A percentile compares a stretch with the other conserved stretches of the same genome.
phyloP scores from a whole-genome alignment of 2,888 invertebrate genomes.

The Pyrrhia umbra region DNA sequence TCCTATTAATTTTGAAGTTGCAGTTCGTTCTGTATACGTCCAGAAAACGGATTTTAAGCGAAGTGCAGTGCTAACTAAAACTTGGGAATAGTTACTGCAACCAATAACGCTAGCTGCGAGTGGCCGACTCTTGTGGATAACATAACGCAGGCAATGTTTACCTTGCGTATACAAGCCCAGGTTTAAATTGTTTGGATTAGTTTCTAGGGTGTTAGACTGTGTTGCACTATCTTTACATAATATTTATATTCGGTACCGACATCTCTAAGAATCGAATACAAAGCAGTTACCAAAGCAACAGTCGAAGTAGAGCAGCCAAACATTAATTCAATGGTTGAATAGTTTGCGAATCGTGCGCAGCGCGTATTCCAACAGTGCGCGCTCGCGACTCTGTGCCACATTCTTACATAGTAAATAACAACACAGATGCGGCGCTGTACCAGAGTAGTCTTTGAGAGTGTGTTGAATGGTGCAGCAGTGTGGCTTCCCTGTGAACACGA shows the following conservation, averaged over 20 bases:
- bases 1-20: too few species aligned
- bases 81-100: too few species aligned
- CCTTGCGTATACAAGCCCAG: neutral
- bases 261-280: constrained; percentile 31
- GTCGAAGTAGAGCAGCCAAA: constrained; percentile 70
- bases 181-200: neutral
- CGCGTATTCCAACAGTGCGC: constrained; percentile 67
- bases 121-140: too few species aligned
- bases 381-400: constrained; percentile 28
- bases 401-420: constrained; percentile 47
- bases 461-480: constrained; percentile 42
- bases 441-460: constrained; percentile 16
- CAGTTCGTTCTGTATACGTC: too few species aligned
- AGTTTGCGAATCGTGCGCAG: constrained; percentile 59
- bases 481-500: constrained; percentile 48
- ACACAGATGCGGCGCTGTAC: constrained; percentile 33
- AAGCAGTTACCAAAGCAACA: constrained; percentile 57
- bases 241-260: constrained; percentile 32
- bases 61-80: too few species aligned
- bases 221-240: constrained; percentile 25
- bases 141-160: neutral
- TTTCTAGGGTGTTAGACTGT: neutral
- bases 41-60: too few species aligned
- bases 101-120: too few species aligned
- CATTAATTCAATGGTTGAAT: constrained; percentile 73